A percentile compares a stretch with the other conserved stretches of the same genome.
Conservation (phyloP, 2,113 vertebrate species). For the Emydocephalus ijimae region DNA sequence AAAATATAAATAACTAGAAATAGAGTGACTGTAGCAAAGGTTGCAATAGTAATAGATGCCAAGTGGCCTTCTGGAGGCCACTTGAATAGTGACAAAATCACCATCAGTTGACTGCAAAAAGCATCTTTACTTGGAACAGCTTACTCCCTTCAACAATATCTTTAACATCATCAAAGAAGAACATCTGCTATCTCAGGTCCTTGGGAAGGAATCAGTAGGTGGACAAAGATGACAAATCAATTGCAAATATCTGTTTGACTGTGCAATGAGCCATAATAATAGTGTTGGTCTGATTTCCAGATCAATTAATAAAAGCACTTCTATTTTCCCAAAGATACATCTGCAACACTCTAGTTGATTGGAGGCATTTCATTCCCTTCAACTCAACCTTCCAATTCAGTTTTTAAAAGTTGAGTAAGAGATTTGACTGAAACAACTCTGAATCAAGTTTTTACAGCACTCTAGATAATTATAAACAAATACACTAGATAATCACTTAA, state of each 20-base stretch:
- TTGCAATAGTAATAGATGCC: not conserved
- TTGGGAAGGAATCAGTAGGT: not conserved
- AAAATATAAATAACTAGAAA: not conserved
- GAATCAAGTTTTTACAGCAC: not conserved
- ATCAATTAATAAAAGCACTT: not conserved
- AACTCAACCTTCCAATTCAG: not conserved
- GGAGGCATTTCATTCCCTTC: not conserved
- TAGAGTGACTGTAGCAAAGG: not conserved
- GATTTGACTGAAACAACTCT: not conserved
- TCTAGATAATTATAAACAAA: not conserved
- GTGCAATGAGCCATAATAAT: not conserved
- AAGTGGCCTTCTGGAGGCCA: not conserved
- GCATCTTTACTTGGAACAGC: not conserved
- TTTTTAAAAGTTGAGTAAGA: not conserved
- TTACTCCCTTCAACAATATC: not conserved
- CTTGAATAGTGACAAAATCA: not conserved
- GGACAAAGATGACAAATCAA: not conserved
- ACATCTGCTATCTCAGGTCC: not conserved
- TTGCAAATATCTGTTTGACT: not conserved
- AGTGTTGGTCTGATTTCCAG: not conserved
- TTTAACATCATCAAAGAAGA: not conserved
- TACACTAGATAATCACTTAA: not conserved
- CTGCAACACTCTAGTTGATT: not conserved
- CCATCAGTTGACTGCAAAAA: not conserved
- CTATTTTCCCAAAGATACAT: not conserved